phyloP scores from a whole-genome alignment of 2,797 vertebrate species.

The Pagetopsis macropterus region DNA sequence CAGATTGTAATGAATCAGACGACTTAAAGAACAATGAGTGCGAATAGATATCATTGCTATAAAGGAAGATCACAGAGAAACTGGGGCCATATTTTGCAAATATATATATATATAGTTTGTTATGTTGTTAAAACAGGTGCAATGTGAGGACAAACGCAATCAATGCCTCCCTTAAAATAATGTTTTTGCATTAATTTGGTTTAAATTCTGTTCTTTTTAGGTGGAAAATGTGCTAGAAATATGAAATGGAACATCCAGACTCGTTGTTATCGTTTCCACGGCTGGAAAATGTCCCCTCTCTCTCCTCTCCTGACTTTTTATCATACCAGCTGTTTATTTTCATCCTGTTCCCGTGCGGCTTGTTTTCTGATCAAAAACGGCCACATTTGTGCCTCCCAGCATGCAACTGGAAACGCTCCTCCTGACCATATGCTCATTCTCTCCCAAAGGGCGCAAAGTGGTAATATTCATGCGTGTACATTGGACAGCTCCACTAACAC shows the following conservation, averaged over 20 bases:
- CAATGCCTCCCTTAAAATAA: too few species aligned
- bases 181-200: not conserved
- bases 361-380: conserved; percentile 18
- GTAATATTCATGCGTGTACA: not conserved
- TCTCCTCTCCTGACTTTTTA: conserved; percentile 15
- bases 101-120: too few species aligned
- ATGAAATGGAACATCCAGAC: not conserved
- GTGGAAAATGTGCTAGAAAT: not conserved
- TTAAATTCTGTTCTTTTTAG: not conserved
- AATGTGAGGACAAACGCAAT: too few species aligned
- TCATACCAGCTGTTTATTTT: conserved; percentile 6
- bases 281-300: conserved; percentile 9
- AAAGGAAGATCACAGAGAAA: too few species aligned
- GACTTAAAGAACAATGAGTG: not conserved
- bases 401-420: conserved; percentile 18
- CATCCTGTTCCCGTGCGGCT: not conserved
- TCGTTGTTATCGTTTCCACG: not conserved
- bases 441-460: not conserved
- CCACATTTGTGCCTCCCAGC: conserved; percentile 26
- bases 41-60: too few species aligned
- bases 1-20: not conserved
- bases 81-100: too few species aligned
- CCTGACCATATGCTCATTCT: not conserved
- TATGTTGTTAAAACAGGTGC: too few species aligned
- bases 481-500: conserved; percentile 24